A percentile compares a stretch with the other conserved stretches of the same genome.
phyloP scores from a whole-genome alignment of 2,113 vertebrate species.

The Colaptes auratus region DNA sequence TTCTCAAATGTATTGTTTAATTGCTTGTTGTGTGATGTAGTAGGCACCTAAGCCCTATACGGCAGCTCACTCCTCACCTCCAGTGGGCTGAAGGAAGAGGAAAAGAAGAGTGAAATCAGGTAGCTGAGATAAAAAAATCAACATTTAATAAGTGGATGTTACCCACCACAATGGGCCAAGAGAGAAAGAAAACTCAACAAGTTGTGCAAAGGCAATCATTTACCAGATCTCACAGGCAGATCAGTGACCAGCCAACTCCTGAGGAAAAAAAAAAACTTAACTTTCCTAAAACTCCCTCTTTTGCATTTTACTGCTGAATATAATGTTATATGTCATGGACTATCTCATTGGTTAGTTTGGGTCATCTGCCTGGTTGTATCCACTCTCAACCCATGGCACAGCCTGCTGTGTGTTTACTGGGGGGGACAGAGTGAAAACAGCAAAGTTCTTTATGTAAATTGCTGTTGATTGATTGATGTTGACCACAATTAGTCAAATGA shows the following conservation, averaged over 20 bases:
- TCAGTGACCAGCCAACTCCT: not conserved
- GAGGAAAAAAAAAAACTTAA: not conserved
- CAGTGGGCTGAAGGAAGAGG: fast-evolving
- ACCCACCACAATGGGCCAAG: not conserved
- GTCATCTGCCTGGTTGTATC: not conserved
- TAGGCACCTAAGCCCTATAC: not conserved
- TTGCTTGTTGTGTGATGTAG: not conserved
- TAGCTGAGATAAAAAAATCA: not conserved
- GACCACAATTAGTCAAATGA: not conserved
- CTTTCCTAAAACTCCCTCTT: not conserved
- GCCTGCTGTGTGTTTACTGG: fast-evolving
- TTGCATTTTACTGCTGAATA: not conserved
- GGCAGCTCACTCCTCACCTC: fast-evolving
- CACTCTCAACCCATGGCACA: not conserved
- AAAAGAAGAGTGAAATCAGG: not conserved
- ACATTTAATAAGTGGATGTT: not conserved
- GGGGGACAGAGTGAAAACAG: not conserved
- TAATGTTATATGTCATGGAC: fast-evolving
- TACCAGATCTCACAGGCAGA: fast-evolving
- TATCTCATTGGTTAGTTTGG: not conserved
- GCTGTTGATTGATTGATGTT: too few relatives aligned
- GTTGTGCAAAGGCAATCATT: not conserved
- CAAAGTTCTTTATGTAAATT: not conserved
- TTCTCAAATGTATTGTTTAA: not conserved
- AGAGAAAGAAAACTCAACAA: not conserved